A percentile compares a stretch with the other conserved stretches of the same genome.
Evolutionary conservation across 1,140 invertebrate genomes (phyloP).

Genomic region (Cryptotermes secundus): DNA sequence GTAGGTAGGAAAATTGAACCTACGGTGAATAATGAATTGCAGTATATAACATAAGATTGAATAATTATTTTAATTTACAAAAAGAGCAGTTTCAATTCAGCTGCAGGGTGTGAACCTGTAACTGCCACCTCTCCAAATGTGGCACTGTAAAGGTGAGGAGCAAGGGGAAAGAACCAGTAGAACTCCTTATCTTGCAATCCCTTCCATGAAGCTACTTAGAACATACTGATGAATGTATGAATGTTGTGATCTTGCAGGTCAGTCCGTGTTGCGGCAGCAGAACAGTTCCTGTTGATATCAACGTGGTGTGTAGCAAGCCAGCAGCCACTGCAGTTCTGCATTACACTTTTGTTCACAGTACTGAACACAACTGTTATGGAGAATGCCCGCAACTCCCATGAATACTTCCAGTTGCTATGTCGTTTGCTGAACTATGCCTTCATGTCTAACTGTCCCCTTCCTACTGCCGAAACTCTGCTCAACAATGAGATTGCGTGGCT

Average conservation of each 20-base stretch:
- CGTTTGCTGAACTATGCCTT: slow-evolving; percentile 74
- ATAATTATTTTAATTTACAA: no score
- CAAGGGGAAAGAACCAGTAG: no score
- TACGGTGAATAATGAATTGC: no score
- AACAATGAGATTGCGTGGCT: slow-evolving; percentile 81
- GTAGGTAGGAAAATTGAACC: no score
- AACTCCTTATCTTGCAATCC: no score
- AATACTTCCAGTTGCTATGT: slow-evolving; percentile 78
- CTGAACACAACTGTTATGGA: slow-evolving; percentile 73
- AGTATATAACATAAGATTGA: no score
- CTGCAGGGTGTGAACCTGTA: no score
- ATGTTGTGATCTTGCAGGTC: slow-evolving; percentile 52
- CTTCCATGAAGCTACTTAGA: no score
- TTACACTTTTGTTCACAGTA: slow-evolving; percentile 75
- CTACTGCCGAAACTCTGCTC: slow-evolving; percentile 67
- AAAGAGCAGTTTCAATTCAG: no score
- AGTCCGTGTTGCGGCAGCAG: slow-evolving; percentile 72
- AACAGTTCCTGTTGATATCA: slow-evolving; percentile 81
- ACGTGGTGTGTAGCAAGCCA: slow-evolving; percentile 63
- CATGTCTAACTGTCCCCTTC: slow-evolving; percentile 64
- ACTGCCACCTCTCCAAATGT: no score
- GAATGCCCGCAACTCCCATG: slow-evolving; percentile 75
- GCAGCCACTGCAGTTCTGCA: slow-evolving; percentile 67
- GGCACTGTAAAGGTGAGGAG: no score
- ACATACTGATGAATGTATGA: no score